These are phyloP conservation scores for Halcyon leucocephala DNA, from an alignment of 2,797 vertebrate species.

Conservation along the genomic window DNA sequence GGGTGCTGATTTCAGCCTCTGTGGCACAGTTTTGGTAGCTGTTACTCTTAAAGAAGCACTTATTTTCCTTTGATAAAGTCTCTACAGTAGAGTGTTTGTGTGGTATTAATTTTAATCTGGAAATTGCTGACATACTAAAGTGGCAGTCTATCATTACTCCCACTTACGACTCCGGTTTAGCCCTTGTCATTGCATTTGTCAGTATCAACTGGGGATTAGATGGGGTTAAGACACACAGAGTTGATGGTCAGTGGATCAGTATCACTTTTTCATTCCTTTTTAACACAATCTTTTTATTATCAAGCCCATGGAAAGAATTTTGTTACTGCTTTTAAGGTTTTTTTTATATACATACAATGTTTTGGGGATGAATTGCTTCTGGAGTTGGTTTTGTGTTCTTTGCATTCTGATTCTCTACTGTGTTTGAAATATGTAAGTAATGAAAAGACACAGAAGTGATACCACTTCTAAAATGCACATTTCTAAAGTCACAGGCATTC, in stretches of 20 bases:
- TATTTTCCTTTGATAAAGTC: not conserved
- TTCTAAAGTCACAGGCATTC: not conserved
- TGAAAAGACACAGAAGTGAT: not conserved
- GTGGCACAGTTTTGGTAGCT: not conserved
- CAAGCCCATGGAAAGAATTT: not conserved
- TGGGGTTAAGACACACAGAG: not conserved
- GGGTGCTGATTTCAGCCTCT: accelerated
- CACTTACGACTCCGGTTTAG: slow-evolving; percentile 29
- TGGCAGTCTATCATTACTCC: slow-evolving; percentile 19
- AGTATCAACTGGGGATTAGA: slow-evolving; percentile 13
- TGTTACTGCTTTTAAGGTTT: not conserved
- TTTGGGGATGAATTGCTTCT: not conserved
- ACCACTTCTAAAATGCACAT: not conserved
- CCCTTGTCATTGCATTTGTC: slow-evolving; percentile 42
- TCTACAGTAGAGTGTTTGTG: not conserved
- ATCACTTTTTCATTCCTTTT: not conserved
- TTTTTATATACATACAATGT: not conserved
- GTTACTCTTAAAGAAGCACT: not conserved
- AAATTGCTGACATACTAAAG: slow-evolving; percentile 34
- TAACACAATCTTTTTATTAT: not conserved
- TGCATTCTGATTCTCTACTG: not conserved
- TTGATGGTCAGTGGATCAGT: not conserved
- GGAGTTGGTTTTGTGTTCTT: not conserved
- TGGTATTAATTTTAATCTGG: slow-evolving; percentile 39
- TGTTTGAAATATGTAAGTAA: not conserved